A percentile compares a stretch with the other conserved stretches of the same genome.
Evolutionary conservation across 2,113 vertebrate species (phyloP).

Genomic region (Xyrauchen texanus): DNA sequence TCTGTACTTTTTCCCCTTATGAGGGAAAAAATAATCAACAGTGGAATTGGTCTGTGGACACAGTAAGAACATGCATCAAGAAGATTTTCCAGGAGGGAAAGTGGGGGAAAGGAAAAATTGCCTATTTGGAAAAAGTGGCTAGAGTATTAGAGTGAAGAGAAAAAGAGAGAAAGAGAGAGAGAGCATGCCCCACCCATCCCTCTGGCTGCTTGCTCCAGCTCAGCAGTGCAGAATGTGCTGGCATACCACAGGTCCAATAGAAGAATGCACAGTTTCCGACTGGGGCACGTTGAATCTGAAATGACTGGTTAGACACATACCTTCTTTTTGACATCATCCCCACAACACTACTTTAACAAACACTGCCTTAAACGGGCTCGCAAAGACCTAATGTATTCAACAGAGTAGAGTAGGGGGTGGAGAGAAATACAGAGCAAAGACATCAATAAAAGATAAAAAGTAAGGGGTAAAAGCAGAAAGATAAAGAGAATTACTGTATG

Average conservation of each 20-base stretch:
- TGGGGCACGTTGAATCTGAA: constrained; percentile 63
- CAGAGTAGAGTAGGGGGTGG: constrained; percentile 47
- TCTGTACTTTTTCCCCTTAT: constrained; percentile 22
- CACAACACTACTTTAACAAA: constrained; percentile 55
- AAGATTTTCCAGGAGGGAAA: constrained; percentile 54
- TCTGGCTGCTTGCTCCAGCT: constrained; percentile 82
- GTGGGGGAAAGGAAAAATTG: constrained; percentile 41
- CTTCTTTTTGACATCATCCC: constrained; percentile 76
- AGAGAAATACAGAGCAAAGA: background rate
- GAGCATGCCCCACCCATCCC: constrained; percentile 65
- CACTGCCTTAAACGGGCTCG: constrained; percentile 65
- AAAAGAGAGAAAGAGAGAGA: constrained; percentile 38
- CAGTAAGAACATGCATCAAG: constrained; percentile 18
- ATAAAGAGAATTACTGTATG: background rate
- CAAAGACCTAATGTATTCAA: constrained; percentile 51
- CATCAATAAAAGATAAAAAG: background rate
- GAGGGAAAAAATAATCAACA: constrained; percentile 1
- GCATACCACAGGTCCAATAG: constrained; percentile 81
- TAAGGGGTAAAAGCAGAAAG: background rate
- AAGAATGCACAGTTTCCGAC: constrained; percentile 91
- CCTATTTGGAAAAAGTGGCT: constrained; percentile 50
- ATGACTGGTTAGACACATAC: constrained; percentile 80
- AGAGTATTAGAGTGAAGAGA: constrained; percentile 37
- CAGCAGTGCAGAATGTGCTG: constrained; percentile 90
- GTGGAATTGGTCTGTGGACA: constrained; percentile 18